Percentiles rank a stretch among this genome's conserved stretches.
Evolutionary conservation across 2,797 vertebrate species (phyloP).

Genomic region (Bufotes viridis): DNA sequence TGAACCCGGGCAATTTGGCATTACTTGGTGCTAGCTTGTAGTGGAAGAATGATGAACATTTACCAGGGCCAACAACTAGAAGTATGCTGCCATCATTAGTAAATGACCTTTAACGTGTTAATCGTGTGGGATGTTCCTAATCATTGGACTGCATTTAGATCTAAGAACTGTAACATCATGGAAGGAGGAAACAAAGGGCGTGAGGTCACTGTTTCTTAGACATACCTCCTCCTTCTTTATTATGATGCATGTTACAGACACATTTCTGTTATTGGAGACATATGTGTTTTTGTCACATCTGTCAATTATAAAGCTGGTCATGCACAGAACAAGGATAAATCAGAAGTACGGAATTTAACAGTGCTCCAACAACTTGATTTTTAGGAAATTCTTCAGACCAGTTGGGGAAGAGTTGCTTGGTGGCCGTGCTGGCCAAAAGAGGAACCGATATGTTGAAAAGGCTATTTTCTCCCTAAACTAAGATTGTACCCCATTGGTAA

Average conservation of each 20-base stretch:
- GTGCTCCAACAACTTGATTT: no score
- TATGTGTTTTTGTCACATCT: not conserved
- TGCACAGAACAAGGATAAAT: no score
- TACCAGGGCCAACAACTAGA: not conserved
- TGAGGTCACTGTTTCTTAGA: not conserved
- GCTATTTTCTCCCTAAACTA: no score
- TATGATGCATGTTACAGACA: not conserved
- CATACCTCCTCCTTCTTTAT: not conserved
- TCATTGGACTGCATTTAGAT: not conserved
- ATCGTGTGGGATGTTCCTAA: not conserved
- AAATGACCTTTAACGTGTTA: not conserved
- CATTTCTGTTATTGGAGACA: not conserved
- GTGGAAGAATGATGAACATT: not conserved
- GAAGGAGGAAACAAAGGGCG: not conserved
- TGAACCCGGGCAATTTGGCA: not conserved
- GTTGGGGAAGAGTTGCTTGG: not conserved
- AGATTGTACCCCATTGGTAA: no score
- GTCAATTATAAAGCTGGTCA: not conserved
- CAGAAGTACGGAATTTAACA: no score
- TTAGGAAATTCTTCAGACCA: not conserved
- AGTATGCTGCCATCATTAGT: not conserved
- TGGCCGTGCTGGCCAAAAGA: not conserved
- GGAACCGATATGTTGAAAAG: not conserved
- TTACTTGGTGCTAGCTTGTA: slow-evolving; percentile 9
- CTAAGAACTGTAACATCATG: not conserved